phyloP scores from a whole-genome alignment of 2,888 invertebrate genomes.

The Pedicia rivosa region DNA sequence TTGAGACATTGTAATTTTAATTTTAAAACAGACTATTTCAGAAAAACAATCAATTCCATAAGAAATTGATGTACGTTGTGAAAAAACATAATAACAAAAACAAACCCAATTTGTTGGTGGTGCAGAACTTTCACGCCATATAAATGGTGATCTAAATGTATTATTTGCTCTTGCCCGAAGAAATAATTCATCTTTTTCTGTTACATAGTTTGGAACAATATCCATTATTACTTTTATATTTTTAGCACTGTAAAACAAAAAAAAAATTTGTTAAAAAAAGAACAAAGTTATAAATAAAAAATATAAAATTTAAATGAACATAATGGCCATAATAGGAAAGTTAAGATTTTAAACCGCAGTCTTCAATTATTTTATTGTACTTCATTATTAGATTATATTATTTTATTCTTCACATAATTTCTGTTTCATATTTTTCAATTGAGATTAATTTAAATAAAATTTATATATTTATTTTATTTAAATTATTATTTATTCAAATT shows the following conservation, averaged over 20 bases:
- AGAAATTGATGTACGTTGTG: not conserved
- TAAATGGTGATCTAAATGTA: slow-evolving; percentile 62
- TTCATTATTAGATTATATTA: too few relatives aligned
- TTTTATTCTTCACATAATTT: too few relatives aligned
- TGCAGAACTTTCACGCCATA: slow-evolving; percentile 44
- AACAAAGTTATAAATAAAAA: too few relatives aligned
- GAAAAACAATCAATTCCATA: not conserved
- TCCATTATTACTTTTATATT: slow-evolving; percentile 52
- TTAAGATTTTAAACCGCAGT: too few relatives aligned
- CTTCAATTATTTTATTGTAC: too few relatives aligned
- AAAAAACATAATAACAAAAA: slow-evolving; percentile 13
- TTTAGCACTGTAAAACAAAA: slow-evolving; percentile 21
- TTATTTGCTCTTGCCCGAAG: slow-evolving; percentile 31
- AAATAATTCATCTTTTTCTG: slow-evolving; percentile 56
- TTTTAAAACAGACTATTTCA: too few relatives aligned
- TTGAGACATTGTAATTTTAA: too few relatives aligned
- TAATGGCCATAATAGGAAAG: too few relatives aligned
- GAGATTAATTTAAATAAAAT: slow-evolving; percentile 2
- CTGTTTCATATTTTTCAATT: too few relatives aligned
- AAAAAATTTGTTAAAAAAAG: not conserved
- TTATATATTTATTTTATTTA: too few relatives aligned
- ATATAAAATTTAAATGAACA: too few relatives aligned
- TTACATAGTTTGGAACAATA: slow-evolving; percentile 57
- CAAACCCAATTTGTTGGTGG: slow-evolving; percentile 57
- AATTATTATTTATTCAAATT: not conserved